phyloP scores from a whole-genome alignment of 2,113 vertebrate species.

The Larimichthys crocea region DNA sequence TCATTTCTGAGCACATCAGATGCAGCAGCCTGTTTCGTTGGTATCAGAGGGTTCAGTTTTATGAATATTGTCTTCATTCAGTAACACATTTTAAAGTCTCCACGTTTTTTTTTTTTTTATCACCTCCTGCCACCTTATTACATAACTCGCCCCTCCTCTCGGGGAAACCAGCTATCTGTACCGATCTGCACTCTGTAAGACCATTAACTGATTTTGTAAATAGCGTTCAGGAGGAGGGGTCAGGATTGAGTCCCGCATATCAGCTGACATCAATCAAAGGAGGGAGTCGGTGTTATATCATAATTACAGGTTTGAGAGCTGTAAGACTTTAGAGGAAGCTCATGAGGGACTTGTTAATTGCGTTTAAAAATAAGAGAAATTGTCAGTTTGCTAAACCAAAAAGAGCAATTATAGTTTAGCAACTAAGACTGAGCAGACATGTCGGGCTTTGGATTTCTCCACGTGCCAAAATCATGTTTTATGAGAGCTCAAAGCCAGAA shows the following conservation, averaged over 20 bases:
- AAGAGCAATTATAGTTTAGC: not conserved
- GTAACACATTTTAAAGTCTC: conserved; percentile 43
- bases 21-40: not conserved
- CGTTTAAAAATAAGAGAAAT: not conserved
- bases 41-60: not conserved
- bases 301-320: conserved; percentile 2
- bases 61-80: conserved; percentile 48
- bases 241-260: conserved; percentile 16
- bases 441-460: too few species aligned
- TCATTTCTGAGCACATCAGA: conserved; percentile 1
- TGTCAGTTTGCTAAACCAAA: not conserved
- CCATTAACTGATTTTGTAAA: conserved; percentile 28
- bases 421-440: too few species aligned
- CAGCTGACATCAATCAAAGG: conserved; percentile 30
- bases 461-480: too few species aligned
- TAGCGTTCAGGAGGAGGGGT: conserved; percentile 19
- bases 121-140: conserved; percentile 49
- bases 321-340: not conserved
- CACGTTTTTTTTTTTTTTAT: too few species aligned
- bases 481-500: too few species aligned
- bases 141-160: conserved; percentile 40
- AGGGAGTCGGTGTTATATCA: conserved; percentile 14
- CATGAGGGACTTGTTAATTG: not conserved
- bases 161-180: not conserved
- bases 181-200: conserved; percentile 12